These are phyloP conservation scores for Ifrita kowaldi DNA, from an alignment of 2,113 vertebrate species.

Conservation along the genomic window DNA sequence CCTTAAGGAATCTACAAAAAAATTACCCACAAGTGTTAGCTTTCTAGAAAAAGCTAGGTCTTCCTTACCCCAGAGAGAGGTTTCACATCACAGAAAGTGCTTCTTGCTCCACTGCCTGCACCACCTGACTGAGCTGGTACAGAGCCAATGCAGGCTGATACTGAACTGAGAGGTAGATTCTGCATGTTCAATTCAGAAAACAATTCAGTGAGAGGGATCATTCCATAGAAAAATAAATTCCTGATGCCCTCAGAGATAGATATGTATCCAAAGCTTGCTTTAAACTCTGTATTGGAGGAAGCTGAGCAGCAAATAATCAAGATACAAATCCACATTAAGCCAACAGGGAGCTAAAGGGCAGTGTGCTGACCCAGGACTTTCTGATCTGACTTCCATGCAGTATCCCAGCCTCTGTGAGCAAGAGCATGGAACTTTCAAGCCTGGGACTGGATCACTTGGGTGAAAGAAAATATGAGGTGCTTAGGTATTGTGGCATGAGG, in stretches of 20 bases:
- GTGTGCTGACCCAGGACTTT: neutral
- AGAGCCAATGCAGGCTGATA: neutral
- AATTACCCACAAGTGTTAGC: neutral
- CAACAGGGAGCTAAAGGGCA: neutral
- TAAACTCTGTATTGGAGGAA: neutral
- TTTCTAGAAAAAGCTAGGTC: neutral
- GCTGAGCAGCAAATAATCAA: neutral
- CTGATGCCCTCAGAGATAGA: neutral
- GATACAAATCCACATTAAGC: neutral
- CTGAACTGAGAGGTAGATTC: neutral
- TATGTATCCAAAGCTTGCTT: neutral
- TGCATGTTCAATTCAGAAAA: neutral
- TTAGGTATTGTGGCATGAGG: neutral
- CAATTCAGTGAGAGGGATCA: neutral
- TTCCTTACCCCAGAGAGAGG: neutral
- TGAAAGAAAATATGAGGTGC: neutral
- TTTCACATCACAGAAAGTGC: neutral
- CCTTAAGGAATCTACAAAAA: neutral
- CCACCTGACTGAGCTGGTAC: neutral
- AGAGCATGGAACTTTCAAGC: neutral
- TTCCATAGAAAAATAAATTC: neutral
- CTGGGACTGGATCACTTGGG: neutral
- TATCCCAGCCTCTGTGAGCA: neutral
- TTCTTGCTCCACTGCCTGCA: neutral
- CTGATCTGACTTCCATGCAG: neutral